Evolutionary conservation across 2,797 vertebrate genomes (phyloP).

Genomic region (Pristis pectinata): DNA sequence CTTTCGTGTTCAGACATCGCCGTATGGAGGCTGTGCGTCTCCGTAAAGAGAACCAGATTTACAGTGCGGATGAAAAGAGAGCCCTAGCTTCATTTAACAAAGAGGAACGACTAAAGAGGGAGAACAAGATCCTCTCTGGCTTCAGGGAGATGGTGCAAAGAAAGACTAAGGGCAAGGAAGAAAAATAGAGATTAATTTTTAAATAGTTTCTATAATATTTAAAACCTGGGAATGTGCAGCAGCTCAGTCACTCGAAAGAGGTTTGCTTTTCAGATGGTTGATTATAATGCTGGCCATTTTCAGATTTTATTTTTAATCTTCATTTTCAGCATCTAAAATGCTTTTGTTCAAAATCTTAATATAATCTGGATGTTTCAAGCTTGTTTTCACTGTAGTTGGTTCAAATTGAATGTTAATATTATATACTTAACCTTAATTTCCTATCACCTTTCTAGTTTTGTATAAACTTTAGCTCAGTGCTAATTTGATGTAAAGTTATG

Average conservation of each 20-base stretch:
- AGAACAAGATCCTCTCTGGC: slow-evolving; percentile 93
- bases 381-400: neutral
- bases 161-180: slow-evolving; percentile 69
- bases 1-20: slow-evolving; percentile 68
- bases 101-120: slow-evolving; percentile 87
- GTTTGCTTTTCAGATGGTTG: neutral
- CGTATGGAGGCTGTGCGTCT: slow-evolving; percentile 97
- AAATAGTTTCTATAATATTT: neutral
- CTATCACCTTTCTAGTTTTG: neutral
- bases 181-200: slow-evolving; percentile 51
- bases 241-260: neutral
- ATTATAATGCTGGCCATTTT: neutral
- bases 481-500: slow-evolving; percentile 21
- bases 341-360: neutral
- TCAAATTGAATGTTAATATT: slow-evolving; percentile 17
- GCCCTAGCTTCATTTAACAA: slow-evolving; percentile 94
- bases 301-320: neutral
- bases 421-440: neutral
- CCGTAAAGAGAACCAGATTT: slow-evolving; percentile 98
- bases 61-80: slow-evolving; percentile 92
- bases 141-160: slow-evolving; percentile 88
- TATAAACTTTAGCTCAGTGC: neutral
- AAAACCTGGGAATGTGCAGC: neutral
- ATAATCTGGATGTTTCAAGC: neutral
- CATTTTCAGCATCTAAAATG: neutral